Percentiles rank a stretch among this genome's conserved stretches.
Evolutionary conservation across 2,797 vertebrate genomes (phyloP).

Genomic region (Cottoperca gobio): DNA sequence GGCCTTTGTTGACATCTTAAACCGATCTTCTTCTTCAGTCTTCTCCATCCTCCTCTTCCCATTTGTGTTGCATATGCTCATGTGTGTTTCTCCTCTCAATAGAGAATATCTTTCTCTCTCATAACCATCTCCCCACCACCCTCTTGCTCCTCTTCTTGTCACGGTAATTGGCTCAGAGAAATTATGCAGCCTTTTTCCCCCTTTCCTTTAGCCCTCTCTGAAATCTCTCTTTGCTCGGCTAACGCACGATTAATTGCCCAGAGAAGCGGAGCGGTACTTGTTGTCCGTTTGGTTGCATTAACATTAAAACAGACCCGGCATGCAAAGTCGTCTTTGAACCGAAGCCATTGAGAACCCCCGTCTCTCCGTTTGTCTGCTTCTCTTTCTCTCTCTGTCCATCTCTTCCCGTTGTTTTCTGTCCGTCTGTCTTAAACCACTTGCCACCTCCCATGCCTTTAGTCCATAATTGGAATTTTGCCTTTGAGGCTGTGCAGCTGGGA

Average conservation of each 20-base stretch:
- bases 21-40: neutral
- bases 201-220: constrained; percentile 62
- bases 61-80: constrained; percentile 6
- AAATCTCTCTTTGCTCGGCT: constrained; percentile 61
- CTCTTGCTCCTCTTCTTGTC: constrained; percentile 37
- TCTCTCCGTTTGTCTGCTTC: constrained; percentile 20
- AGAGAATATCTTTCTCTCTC: neutral
- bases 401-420: constrained; percentile 1
- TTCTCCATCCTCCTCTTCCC: neutral
- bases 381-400: constrained; percentile 9
- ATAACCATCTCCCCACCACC: constrained; percentile 8
- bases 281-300: constrained; percentile 66
- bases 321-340: constrained; percentile 44
- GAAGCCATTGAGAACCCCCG: neutral
- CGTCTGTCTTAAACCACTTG: constrained; percentile 4
- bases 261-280: constrained; percentile 62
- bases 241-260: constrained; percentile 69
- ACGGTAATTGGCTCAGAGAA: constrained; percentile 73
- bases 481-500: constrained; percentile 32
- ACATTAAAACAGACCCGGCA: constrained; percentile 36
- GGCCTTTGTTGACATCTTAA: neutral
- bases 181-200: constrained; percentile 70
- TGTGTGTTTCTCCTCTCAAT: constrained; percentile 25
- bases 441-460: constrained; percentile 2
- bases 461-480: constrained; percentile 30